A percentile compares a stretch with the other conserved stretches of the same genome.
phyloP scores from a whole-genome alignment of 2,113 vertebrate species.

The Amphiprion ocellaris region DNA sequence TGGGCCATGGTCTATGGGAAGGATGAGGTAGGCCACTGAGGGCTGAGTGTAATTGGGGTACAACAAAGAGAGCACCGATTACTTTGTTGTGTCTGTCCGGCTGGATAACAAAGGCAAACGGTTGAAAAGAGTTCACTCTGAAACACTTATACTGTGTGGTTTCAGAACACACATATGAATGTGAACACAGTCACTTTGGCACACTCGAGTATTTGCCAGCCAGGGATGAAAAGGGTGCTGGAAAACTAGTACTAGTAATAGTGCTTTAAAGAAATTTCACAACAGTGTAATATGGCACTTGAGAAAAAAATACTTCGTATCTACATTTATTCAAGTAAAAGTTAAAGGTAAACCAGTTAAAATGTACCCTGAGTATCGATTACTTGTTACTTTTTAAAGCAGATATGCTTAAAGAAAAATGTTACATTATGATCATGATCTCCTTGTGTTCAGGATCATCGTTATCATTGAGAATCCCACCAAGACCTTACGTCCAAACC shows the following conservation, averaged over 20 bases:
- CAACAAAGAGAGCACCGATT: conserved; percentile 55
- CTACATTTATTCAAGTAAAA: too few relatives aligned
- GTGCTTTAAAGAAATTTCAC: not conserved
- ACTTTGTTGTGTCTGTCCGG: conserved; percentile 58
- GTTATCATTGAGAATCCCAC: too few relatives aligned
- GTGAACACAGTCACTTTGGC: not conserved
- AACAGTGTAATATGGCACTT: too few relatives aligned
- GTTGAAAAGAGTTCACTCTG: conserved; percentile 38
- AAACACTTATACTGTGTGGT: conserved; percentile 8
- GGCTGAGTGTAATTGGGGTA: conserved; percentile 63
- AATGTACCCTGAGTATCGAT: too few relatives aligned
- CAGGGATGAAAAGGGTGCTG: not conserved
- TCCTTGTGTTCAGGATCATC: too few relatives aligned
- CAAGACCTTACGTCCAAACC: not conserved
- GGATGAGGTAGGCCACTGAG: conserved; percentile 54
- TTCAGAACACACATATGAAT: conserved; percentile 1
- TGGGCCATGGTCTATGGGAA: conserved; percentile 45
- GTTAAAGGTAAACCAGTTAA: too few relatives aligned
- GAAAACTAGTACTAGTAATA: not conserved
- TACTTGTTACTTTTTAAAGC: too few relatives aligned
- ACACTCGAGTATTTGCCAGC: conserved; percentile 8
- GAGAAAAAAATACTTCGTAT: not conserved
- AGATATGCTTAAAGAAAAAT: too few relatives aligned
- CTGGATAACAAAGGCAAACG: conserved; percentile 40
- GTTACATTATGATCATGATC: too few relatives aligned